Percentiles rank a stretch among this genome's conserved stretches.
Conservation (phyloP, 1,140 invertebrate species). For the Zaprionus davidi region DNA sequence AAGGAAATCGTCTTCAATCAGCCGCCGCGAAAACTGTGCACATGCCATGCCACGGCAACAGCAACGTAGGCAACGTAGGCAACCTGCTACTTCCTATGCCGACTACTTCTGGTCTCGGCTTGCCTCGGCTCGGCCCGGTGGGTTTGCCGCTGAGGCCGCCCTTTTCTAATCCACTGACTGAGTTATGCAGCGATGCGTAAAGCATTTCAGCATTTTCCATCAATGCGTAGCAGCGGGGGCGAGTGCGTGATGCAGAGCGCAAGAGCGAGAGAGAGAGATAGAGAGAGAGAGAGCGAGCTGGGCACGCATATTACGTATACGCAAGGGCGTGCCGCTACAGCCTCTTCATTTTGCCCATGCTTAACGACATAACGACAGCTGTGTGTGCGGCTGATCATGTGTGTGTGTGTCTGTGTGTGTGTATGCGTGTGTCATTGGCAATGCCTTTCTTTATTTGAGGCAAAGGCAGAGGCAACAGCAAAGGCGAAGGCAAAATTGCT, state of each 20-base stretch:
- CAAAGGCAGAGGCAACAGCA: constrained; percentile 22
- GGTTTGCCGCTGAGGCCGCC: constrained; percentile 52
- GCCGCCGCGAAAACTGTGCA: constrained; percentile 75
- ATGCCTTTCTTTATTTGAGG: constrained; percentile 53
- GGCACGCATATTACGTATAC: constrained; percentile 77
- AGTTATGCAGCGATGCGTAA: constrained; percentile 82
- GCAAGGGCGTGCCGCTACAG: constrained; percentile 74
- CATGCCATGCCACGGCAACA: constrained; percentile 44
- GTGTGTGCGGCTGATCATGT: constrained; percentile 26
- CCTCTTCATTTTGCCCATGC: constrained; percentile 77
- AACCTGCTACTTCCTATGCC: background rate
- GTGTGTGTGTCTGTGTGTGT: constrained; percentile 17
- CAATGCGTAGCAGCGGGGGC: constrained; percentile 49
- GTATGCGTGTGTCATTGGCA: constrained; percentile 54
- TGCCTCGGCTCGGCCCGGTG: background rate
- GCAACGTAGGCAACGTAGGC: background rate
- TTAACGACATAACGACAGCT: constrained; percentile 75
- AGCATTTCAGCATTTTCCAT: constrained; percentile 83
- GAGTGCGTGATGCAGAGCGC: background rate
- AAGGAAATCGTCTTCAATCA: constrained; percentile 80
- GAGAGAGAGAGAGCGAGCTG: constrained; percentile 22
- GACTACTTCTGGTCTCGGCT: background rate
- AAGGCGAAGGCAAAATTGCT: constrained; percentile 70
- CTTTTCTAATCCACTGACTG: constrained; percentile 82
- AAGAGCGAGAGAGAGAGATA: background rate